Evolutionary conservation across 2,113 vertebrate genomes (phyloP).

Genomic region (Tylochromis polylepis): DNA sequence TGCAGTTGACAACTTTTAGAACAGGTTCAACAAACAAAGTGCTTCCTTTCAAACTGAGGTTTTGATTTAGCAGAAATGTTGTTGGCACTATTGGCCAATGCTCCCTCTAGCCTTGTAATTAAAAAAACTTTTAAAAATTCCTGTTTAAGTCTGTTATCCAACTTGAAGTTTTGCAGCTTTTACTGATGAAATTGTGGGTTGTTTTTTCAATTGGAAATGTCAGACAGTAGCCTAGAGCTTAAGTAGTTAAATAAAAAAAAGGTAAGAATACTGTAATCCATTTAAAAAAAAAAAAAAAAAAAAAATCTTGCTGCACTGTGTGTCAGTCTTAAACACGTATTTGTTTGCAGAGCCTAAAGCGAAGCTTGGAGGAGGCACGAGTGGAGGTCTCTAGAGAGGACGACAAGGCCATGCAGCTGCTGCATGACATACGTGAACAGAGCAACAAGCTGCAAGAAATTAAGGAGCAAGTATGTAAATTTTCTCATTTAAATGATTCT

Average conservation of each 20-base stretch:
- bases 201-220: background rate
- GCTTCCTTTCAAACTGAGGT: background rate
- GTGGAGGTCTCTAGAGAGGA: slow-evolving; percentile 98
- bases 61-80: background rate
- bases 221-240: background rate
- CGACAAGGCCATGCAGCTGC: slow-evolving; percentile 96
- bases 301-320: background rate
- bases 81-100: background rate
- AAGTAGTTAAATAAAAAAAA: background rate
- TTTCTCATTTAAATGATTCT: background rate
- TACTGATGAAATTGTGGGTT: background rate
- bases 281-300: too few species aligned
- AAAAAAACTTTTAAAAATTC: background rate
- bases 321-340: background rate
- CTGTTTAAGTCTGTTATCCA: background rate
- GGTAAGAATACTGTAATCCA: background rate
- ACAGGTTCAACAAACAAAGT: background rate
- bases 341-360: slow-evolving; percentile 90
- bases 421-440: slow-evolving; percentile 97
- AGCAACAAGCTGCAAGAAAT: slow-evolving; percentile 99
- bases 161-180: background rate
- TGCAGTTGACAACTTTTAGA: background rate
- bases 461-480: slow-evolving; percentile 90
- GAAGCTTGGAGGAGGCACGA: slow-evolving; percentile 96
- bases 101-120: background rate